Base-by-base conservation (phyloP, 2,113 vertebrate genomes). In the Psittacula cyanocephala region DNA sequence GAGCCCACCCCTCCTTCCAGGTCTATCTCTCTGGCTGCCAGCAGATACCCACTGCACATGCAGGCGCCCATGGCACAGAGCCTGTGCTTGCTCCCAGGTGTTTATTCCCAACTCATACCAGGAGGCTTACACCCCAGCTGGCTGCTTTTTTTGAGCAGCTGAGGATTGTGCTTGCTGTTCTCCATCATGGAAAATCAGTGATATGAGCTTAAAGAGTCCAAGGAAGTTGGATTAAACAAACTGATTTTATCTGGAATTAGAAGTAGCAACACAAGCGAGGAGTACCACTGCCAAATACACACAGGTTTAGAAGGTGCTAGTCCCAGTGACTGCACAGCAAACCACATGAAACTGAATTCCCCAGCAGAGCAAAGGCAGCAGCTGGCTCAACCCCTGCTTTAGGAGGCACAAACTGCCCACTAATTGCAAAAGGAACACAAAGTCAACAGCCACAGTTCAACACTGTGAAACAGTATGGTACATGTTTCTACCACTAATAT, bases 41-140 rank as follows among this genome's bases (percentile, higher is more conserved):
- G 84, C 65, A 89, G 72, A 67, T 24, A 50, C 81, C 60, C 63
- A 7, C 46, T 44, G 10, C 0, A 1, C 50, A 74, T 5, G 5
- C 28, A 49, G 39, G 47, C 27, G 28, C 44, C 19, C 50, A 39
- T 0, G 0, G 71, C 29, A 44, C 24, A 7, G 43, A 67, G 70
- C 20, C 84, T 43, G 12, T 0, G 55, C 43, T 75, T 6, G 43
- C 27, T 80, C 67, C 37, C 70, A 43, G 12, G 39, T 60, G 35
- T 53, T 55, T 50, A 47, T 41, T 89, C 62, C 63, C 39, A 57
- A 25, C 88, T 71, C 35, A 12, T 28, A 25, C 72, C 0, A 0
- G 6, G n/a, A 83, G 46, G 46, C 41, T 49, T 16, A 25, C n/a
- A 68, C 10, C 27, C 47, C 71, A 83, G 68, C 44, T 70, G 88